These are phyloP conservation scores for Hemibagrus wyckioides DNA, from an alignment of 2,113 vertebrate genomes.

Conservation along the genomic window DNA sequence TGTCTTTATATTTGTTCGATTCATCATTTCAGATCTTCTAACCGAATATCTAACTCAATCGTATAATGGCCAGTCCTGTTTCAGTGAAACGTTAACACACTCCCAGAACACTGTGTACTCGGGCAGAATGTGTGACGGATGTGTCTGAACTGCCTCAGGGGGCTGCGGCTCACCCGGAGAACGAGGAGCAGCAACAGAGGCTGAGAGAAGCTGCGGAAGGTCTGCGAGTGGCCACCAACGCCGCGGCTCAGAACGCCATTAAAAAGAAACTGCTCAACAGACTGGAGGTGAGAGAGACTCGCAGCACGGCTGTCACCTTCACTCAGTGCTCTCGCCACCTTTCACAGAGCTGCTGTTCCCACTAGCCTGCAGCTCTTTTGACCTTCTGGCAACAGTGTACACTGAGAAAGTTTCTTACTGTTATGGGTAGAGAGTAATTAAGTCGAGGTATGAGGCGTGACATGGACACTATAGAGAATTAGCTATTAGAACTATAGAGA, in stretches of 20 bases:
- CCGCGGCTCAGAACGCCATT: conserved; percentile 96
- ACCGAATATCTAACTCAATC: not conserved
- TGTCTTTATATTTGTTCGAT: not conserved
- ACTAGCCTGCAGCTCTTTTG: not conserved
- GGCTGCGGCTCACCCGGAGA: conserved; percentile 95
- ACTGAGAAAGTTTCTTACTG: not conserved
- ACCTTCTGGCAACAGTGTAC: not conserved
- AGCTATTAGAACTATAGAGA: not conserved
- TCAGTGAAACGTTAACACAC: not conserved
- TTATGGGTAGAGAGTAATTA: conserved; percentile 5
- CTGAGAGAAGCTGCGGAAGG: conserved; percentile 94
- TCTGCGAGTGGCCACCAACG: conserved; percentile 93
- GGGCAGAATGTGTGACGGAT: not conserved
- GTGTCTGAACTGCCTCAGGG: conserved; percentile 71
- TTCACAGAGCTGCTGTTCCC: not conserved
- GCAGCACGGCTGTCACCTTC: not conserved
- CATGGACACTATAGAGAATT: not conserved
- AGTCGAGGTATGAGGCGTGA: conserved; percentile 6
- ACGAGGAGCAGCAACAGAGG: conserved; percentile 95
- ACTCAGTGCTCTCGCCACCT: not conserved
- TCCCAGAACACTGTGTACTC: not conserved
- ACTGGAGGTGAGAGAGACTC: conserved; percentile 80
- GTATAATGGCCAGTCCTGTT: not conserved
- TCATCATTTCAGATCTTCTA: not conserved
- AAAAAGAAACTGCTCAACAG: conserved; percentile 98